A percentile compares a stretch with the other conserved stretches of the same genome.
phyloP scores from a whole-genome alignment of 2,888 invertebrate species.

The Brenthis daphne region DNA sequence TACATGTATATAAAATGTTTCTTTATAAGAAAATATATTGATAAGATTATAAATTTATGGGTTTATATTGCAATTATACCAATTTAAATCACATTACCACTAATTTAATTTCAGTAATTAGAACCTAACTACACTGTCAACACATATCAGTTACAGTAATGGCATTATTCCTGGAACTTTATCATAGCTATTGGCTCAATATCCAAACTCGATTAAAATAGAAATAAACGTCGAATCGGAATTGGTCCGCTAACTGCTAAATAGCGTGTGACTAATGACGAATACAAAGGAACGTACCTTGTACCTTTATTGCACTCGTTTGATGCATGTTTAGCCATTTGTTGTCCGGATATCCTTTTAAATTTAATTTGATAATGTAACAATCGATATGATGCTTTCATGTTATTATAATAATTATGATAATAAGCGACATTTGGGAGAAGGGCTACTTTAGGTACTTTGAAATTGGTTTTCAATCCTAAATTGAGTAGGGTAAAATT shows the following conservation, averaged over 20 bases:
- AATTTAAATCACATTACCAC: too few species aligned
- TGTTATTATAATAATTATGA: too few species aligned
- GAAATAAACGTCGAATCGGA: constrained; percentile 77
- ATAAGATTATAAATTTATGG: too few species aligned
- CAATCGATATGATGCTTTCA: not conserved
- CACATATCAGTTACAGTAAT: constrained; percentile 32
- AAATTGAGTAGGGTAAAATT: too few species aligned
- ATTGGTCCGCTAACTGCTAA: constrained; percentile 77
- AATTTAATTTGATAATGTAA: constrained; percentile 2
- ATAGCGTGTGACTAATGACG: constrained; percentile 78
- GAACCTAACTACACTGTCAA: constrained; percentile 6
- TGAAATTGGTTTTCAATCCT: too few species aligned
- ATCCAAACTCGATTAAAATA: constrained; percentile 71
- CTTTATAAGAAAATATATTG: too few species aligned
- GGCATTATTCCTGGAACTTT: constrained; percentile 26
- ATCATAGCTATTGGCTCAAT: constrained; percentile 45
- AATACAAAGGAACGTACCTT: constrained; percentile 49
- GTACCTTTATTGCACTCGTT: constrained; percentile 41
- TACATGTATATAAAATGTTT: too few species aligned
- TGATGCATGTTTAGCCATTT: constrained; percentile 28
- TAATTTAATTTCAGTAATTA: not conserved
- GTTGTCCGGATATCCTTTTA: not conserved
- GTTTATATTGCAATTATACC: too few species aligned
- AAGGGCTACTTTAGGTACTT: too few species aligned
- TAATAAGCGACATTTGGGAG: too few species aligned